Evolutionary conservation across 2,113 vertebrate genomes (phyloP), one percentile per base, ranked within the genome.

Genomic region (Macroglossus sobrinus): DNA sequence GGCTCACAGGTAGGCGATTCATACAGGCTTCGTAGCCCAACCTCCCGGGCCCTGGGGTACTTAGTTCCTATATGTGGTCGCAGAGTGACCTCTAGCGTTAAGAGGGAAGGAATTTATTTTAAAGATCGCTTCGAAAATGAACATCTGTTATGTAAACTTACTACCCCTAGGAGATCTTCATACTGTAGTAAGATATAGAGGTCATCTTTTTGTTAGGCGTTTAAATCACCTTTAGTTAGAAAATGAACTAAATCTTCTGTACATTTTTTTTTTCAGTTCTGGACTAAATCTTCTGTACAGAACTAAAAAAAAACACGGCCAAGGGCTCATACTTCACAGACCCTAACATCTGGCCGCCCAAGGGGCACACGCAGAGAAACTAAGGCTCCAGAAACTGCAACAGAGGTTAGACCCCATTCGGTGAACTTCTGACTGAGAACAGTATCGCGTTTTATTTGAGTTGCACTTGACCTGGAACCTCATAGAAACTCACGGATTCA

Each of bases 71-170:
- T 98, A 94, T 80, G 63, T 64, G 97, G 98, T 98, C 96, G 87
- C 97, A 98, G 97, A 98, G 98, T 98, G 98, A 98, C 98, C 98
- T 98, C 98, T 99, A 98, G 98, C 98, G 98, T 98, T 98, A 28
- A 97, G 94, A 22, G 7, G n/a, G 61, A 85, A 93, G 21, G 84
- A 95, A 47, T 91, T 94, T 79, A 19, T 45, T 63, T 87, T 40
- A 24, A 61, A 69, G 30, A 57, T 43, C n/a, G 14, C 28, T 11
- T 35, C 15, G 16, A 64, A 91, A 64, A 33, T 30, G 9, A 38
- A 45, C 57, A 30, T 72, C 33, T 57, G 87, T 75, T 38, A 30
- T 3, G 24, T 4, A 24, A 3, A 33, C 40, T 68, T 35, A 8
- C 22, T 18, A 28, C 24, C 13, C 10, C 43, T 33, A 14, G 38